Base-by-base conservation (phyloP, 2,113 vertebrate species). In the Tenrec ecaudatus region DNA sequence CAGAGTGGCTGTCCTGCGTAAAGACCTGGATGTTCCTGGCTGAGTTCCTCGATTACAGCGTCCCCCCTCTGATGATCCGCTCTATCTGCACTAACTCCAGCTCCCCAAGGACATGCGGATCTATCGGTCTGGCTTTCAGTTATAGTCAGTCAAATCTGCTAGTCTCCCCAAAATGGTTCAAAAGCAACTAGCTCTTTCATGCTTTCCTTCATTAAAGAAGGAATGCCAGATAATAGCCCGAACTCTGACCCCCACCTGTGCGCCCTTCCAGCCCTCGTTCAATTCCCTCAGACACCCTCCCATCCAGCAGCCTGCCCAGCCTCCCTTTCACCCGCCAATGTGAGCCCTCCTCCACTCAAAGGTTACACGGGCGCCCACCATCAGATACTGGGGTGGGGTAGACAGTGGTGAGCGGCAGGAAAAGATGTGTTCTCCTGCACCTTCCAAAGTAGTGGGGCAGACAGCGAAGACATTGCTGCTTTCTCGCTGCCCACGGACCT, bases 91-190 rank as follows among this genome's bases (percentile, higher is more conserved):
- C 69, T 79, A 27, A 76, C 62, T 43, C 64, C 38, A 82, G 64
- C 79, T 82, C 69, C 86, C 38, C 29, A 53, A 81, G 89, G 92
- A 89, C 84, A 9, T 7, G 40, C 3, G 84, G 58, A 38, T 79
- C 79, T 88, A 81, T 77, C 60, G 58, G 57, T 15, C 29, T 69
- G 78, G 66, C 29, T 58, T 33, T 75, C 81, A 62, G 36, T 92
- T 10, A 53, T 53, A 53, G 47, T 14, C 71, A 75, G 83, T 75
- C 38, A 47, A 75, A 69, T 86, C 68, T 64, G 22, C 82, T 90
- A 57, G 40, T 36, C 58, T 3, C 36, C 19, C 60, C 33, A 16
- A 73, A 25, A 40, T 73, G 25, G 10, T 36, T 66, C 47, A 64
- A 83, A 88, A 75, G 40, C 33, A 36, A 66, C 66, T 57, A 40